These are phyloP conservation scores for Papilio polyxenes DNA, from an alignment of 1,140 invertebrate species.

Conservation along the genomic window DNA sequence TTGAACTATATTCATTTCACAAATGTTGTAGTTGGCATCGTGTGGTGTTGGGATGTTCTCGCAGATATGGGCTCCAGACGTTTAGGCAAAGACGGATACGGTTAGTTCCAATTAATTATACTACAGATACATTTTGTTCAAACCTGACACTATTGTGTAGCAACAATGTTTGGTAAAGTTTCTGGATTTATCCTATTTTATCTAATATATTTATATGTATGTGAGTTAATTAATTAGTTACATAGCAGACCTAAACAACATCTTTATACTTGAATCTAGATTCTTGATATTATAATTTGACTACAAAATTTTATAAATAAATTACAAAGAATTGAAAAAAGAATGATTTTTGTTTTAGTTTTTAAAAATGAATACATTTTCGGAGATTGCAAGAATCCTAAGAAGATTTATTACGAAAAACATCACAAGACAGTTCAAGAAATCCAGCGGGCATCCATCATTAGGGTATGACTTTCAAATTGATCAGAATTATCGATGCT, in stretches of 20 bases:
- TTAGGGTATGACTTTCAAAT: neutral
- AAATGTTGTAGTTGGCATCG: conserved; percentile 17
- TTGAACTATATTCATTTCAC: neutral
- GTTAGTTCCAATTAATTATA: neutral
- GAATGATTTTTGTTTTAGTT: conserved; percentile 12
- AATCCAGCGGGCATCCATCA: neutral
- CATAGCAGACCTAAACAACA: neutral
- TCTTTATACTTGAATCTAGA: neutral
- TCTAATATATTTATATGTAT: neutral
- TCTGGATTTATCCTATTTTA: neutral
- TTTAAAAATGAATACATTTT: conserved; percentile 53
- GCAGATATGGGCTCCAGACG: conserved; percentile 31
- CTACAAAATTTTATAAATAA: neutral
- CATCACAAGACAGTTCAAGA: neutral
- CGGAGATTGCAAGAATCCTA: conserved; percentile 53
- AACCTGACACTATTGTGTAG: neutral
- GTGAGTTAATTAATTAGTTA: neutral
- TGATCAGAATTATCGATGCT: neutral
- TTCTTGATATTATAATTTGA: neutral
- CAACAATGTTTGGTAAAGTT: neutral
- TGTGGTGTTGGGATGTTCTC: conserved; percentile 20
- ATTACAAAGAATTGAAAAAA: neutral
- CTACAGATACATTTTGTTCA: neutral
- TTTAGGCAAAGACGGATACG: conserved; percentile 14
- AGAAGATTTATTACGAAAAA: conserved; percentile 47